These are phyloP conservation scores for Petrocephalus sullivani DNA, from an alignment of 2,797 vertebrate species.

Conservation along the genomic window DNA sequence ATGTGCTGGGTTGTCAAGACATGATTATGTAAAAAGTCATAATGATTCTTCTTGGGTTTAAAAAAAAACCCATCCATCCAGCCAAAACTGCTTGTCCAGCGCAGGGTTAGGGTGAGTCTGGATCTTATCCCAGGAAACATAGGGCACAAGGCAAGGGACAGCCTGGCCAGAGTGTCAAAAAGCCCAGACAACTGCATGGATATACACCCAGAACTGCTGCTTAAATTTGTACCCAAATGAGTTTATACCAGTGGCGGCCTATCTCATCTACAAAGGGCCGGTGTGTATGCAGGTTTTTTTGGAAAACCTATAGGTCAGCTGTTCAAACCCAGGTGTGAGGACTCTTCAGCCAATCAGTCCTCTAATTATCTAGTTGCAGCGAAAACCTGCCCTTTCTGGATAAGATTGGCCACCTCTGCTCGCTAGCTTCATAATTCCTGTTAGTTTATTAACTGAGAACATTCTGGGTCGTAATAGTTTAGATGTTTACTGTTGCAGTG, in stretches of 20 bases:
- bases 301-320: not conserved
- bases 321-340: not conserved
- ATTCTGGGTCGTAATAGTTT: not conserved
- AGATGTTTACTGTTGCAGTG: not conserved
- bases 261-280: not conserved
- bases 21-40: not conserved
- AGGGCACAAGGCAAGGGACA: not conserved
- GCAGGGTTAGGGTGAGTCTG: not conserved
- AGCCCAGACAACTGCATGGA: not conserved
- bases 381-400: not conserved
- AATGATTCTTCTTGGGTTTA: not conserved
- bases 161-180: not conserved
- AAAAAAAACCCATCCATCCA: not conserved
- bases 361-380: not conserved
- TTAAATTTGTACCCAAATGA: not conserved
- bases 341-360: not conserved
- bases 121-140: not conserved
- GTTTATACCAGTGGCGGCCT: not conserved
- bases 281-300: not conserved
- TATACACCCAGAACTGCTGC: not conserved
- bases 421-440: not conserved
- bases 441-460: not conserved
- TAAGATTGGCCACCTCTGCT: not conserved
- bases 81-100: not conserved
- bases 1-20: not conserved